These are phyloP conservation scores for Sebastes trivittatus DNA, from an alignment of 2,797 vertebrate genomes.

Conservation along the genomic window DNA sequence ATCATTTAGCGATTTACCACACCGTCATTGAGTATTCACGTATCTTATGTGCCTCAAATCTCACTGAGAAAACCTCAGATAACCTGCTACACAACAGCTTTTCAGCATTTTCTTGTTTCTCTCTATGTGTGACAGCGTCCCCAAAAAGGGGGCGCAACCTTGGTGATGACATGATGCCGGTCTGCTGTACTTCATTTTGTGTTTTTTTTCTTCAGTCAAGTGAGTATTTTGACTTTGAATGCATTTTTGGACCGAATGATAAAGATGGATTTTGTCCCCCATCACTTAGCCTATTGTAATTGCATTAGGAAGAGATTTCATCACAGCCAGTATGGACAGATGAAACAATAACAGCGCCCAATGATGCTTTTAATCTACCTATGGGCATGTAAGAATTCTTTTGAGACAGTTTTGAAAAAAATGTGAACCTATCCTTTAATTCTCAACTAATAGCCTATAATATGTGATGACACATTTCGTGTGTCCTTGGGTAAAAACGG, in stretches of 20 bases:
- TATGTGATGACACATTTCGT: neutral
- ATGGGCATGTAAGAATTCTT: neutral
- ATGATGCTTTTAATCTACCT: neutral
- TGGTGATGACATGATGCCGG: neutral
- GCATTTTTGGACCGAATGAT: neutral
- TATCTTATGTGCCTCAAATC: neutral
- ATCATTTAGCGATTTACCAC: neutral
- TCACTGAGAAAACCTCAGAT: neutral
- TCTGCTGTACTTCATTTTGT: neutral
- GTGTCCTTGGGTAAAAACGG: neutral
- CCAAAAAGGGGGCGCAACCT: neutral
- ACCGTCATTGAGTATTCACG: neutral
- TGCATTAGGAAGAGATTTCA: neutral
- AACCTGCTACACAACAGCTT: neutral
- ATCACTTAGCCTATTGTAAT: neutral
- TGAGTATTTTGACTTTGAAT: too few species aligned
- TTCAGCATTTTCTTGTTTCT: neutral
- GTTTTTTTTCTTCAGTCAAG: neutral
- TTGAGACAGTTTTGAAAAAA: neutral
- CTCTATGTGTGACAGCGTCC: neutral
- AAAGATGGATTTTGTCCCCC: neutral
- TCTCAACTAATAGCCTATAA: neutral
- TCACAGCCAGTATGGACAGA: neutral
- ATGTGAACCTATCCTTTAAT: neutral
- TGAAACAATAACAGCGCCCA: accelerated